Base-by-base conservation (phyloP, 2,888 invertebrate species). In the Portevinia maculata region DNA sequence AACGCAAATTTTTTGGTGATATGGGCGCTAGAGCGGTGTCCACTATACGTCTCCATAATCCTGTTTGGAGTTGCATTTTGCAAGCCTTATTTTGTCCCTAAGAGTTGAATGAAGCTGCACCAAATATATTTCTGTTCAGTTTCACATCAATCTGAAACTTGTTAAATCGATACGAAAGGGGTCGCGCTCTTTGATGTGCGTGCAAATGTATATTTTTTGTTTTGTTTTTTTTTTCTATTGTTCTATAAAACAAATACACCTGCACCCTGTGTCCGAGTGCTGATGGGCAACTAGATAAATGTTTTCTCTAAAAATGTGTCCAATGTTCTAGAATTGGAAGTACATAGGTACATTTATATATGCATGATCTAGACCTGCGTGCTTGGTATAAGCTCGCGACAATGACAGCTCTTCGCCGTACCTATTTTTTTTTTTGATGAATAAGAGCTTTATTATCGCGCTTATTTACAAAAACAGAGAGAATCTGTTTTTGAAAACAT, bases 1-100 rank as follows among this genome's bases (percentile, higher is more conserved):
- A 86, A 15, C 90, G 88, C 41, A 91, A 85, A 79, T 91, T 90
- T 75, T 88, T 90, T 5, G 90, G 90, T 2, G 90, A 87, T 62
- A 88, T 84, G 5, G 90, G 89, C 21, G 89, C 86, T 86, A 88
- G 87, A 7, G 87, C 37, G 65, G 86, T 84, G 17, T 88, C 86
- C 87, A 86, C 85, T 83, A 79, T 85, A 50, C 74, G 85, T 81
- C 86, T 86, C 85, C 85, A 85, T 59, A 59, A 84, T 59, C 67
- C 84, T 30, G 64, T 60, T 48, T 57, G 64, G 9, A 81, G 44
- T 64, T 81, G 86, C 85, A 88, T 83, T 37, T 60, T 74, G 28
- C n/a, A n/a, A 17, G 32, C 30, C 30, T 13, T 41, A 39, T n/a
- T 13, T 39, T 19, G 2, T 44, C 0, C 1, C 4, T 19, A 9